Conservation (phyloP, 2,797 vertebrate species). For the Hylomyscus alleni region DNA sequence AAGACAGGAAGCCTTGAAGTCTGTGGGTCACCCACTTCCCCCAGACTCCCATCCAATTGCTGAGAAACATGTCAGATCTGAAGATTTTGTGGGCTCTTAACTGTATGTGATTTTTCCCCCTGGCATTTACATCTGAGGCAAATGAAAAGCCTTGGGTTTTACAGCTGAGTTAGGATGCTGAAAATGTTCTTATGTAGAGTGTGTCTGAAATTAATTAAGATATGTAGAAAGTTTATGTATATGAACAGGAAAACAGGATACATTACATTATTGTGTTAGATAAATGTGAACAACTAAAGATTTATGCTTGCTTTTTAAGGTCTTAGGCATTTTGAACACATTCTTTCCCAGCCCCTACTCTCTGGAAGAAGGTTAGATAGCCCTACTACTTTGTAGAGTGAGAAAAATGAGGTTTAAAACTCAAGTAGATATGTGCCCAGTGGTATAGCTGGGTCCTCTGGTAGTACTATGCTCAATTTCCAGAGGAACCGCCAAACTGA, state of each 20-base stretch:
- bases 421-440: background rate
- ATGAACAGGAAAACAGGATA: slow-evolving; percentile 26
- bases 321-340: slow-evolving; percentile 33
- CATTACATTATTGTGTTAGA: slow-evolving; percentile 64
- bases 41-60: slow-evolving; percentile 75
- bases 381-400: background rate
- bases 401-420: slow-evolving; percentile 46
- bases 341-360: background rate
- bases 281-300: slow-evolving; percentile 37
- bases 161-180: background rate
- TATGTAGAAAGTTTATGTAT: slow-evolving; percentile 32
- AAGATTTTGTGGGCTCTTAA: slow-evolving; percentile 70
- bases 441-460: no score
- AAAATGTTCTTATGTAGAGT: slow-evolving; percentile 34
- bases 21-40: slow-evolving; percentile 74
- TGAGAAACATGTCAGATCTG: slow-evolving; percentile 72
- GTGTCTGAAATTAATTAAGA: slow-evolving; percentile 75
- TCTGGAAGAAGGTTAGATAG: background rate
- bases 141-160: slow-evolving; percentile 61
- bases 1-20: slow-evolving; percentile 86
- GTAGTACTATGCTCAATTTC: background rate
- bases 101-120: background rate
- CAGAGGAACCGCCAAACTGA: no score
- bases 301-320: slow-evolving; percentile 8
- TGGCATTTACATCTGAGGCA: slow-evolving; percentile 77